Percentiles rank a stretch among this genome's conserved stretches.
Conservation (phyloP, 2,888 invertebrate species). For the Cheilosia vulpina region DNA sequence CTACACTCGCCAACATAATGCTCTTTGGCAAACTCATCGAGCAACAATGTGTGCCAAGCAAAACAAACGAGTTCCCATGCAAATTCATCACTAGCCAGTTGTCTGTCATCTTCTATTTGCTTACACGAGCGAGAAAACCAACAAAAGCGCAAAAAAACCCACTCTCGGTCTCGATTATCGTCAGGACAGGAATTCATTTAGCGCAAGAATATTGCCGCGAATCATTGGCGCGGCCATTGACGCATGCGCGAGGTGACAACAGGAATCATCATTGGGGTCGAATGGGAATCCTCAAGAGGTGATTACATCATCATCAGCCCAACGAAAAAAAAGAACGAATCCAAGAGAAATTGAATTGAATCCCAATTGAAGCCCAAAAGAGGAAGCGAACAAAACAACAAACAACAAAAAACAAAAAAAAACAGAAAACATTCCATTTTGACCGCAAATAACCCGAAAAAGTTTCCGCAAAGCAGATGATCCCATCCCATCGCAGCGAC, state of each 20-base stretch:
- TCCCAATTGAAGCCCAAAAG: slow-evolving; percentile 38
- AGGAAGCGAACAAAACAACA: slow-evolving; percentile 21
- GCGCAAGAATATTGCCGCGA: slow-evolving; percentile 6
- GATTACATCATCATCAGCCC: slow-evolving; percentile 47
- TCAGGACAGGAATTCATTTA: slow-evolving; percentile 22
- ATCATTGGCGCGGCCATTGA: slow-evolving; percentile 18
- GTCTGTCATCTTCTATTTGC: slow-evolving; percentile 37
- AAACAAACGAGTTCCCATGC: slow-evolving; percentile 42
- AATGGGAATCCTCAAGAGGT: slow-evolving; percentile 15
- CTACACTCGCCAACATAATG: not conserved
- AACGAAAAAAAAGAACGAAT: slow-evolving; percentile 33
- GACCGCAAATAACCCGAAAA: slow-evolving; percentile 63
- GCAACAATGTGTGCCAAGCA: slow-evolving; percentile 6
- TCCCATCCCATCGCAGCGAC: slow-evolving; percentile 40
- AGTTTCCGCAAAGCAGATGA: slow-evolving; percentile 66
- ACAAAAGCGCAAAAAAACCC: slow-evolving; percentile 36
- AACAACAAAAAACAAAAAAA: no score
- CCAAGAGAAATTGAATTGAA: slow-evolving; percentile 59
- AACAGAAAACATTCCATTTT: slow-evolving; percentile 52
- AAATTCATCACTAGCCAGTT: slow-evolving; percentile 24
- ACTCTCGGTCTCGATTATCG: slow-evolving; percentile 59
- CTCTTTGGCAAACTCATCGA: slow-evolving; percentile 11
- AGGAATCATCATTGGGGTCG: not conserved
- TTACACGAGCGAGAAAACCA: not conserved
- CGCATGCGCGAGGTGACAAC: slow-evolving; percentile 46